Base-by-base conservation (phyloP, 2,888 invertebrate genomes). In the Drosophila suboccidentalis region DNA sequence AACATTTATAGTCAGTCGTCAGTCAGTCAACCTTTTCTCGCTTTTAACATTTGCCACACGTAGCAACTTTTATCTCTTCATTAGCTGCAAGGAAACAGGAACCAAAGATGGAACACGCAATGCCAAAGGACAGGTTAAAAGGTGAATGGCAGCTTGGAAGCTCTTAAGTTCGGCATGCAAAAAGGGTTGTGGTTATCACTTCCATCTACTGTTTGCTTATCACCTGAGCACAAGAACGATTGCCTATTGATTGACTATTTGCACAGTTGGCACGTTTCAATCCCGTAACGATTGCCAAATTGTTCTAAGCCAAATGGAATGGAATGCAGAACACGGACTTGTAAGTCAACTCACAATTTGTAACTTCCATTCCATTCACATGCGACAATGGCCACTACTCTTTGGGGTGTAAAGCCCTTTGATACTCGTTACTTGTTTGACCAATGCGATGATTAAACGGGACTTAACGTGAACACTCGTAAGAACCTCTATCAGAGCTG, bases 1-100 rank as follows among this genome's bases (percentile, higher is more conserved):
- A 43, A 65, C 61, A 65, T 78, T 70, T 75, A 70, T 62, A 75
- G 82, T 66, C 65, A 29, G 22, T 22, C 22, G 29, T 29, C 29
- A 29, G 71, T 79, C 69, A 58, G 54, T 75, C 76, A 72, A 71
- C 51, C 70, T 70, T 57, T 63, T 39, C 53, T 55, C 26, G 11
- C 65, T 61, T 61, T 76, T 76, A 66, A 64, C 75, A 90, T 78
- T 90, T 88, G 67, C 71, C 80, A 76, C 89, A 90, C 90, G 90
- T 90, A 82, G 75, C 73, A 66, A 76, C 63, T 85, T 86, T 81
- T 86, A 90, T 90, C 79, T 82, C 76, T 86, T 78, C 89, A 87
- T 87, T 89, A 82, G 73, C 72, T 67, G 67, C 70, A 11, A 46
- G 57, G 47, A 47, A 51, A 77, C 32, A 44, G 61, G 46, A 54